Evolutionary conservation across 2,797 vertebrate species (phyloP).

Genomic region (Diglossa cyanea): DNA sequence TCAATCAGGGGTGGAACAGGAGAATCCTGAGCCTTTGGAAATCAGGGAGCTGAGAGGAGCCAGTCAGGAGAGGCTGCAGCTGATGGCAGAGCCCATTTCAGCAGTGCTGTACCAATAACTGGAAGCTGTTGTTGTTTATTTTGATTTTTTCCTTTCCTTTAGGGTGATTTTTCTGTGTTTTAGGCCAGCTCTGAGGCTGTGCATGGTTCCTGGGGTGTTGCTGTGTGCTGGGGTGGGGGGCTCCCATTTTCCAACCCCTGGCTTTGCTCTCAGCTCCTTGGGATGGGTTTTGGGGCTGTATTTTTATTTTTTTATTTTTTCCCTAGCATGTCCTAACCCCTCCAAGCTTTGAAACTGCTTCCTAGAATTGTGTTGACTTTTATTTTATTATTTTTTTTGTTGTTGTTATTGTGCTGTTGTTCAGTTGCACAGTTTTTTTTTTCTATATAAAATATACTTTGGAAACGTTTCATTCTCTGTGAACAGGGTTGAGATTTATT

Average conservation of each 20-base stretch:
- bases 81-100: background rate
- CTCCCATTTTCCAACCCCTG: background rate
- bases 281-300: background rate
- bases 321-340: conserved; percentile 51
- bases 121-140: conserved; percentile 60
- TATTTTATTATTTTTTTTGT: background rate
- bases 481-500: conserved; percentile 32
- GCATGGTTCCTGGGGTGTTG: conserved; percentile 42
- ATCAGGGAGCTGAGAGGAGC: background rate
- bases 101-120: conserved; percentile 69
- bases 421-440: conserved; percentile 56
- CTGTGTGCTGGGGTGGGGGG: background rate
- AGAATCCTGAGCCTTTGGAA: background rate
- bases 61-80: background rate
- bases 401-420: conserved; percentile 40
- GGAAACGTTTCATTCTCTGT: conserved; percentile 27
- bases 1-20: background rate
- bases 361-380: conserved; percentile 21
- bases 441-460: conserved; percentile 24
- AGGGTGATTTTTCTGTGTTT: background rate
- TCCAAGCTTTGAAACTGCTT: conserved; percentile 53
- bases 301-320: background rate
- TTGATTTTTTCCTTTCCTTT: background rate
- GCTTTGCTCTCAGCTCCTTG: conserved; percentile 38
- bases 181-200: conserved; percentile 24